phyloP scores from a whole-genome alignment of 2,113 vertebrate species.

The Sporophila hypoxantha region DNA sequence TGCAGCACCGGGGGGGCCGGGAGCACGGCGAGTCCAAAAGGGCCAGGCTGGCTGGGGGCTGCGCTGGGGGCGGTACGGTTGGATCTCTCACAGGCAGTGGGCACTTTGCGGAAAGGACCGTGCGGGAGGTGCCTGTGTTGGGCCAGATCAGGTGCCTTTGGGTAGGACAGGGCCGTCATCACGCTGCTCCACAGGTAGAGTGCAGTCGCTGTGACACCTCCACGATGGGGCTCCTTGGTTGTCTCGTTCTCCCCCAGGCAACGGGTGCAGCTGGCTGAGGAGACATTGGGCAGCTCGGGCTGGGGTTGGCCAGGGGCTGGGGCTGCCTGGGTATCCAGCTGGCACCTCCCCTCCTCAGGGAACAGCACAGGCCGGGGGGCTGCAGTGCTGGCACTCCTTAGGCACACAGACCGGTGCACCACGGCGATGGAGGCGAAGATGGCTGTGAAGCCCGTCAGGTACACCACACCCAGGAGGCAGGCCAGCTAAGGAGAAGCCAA shows the following conservation, averaged over 20 bases:
- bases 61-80: conserved; percentile 63
- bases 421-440: conserved; percentile 77
- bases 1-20: neutral
- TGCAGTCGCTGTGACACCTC: conserved; percentile 40
- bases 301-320: neutral
- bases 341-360: neutral
- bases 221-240: neutral
- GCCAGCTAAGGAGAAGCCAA: conserved; percentile 72
- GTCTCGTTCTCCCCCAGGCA: conserved; percentile 23
- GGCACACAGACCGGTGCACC: conserved; percentile 75
- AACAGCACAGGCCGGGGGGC: neutral
- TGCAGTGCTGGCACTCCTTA: conserved; percentile 26
- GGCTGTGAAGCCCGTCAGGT: conserved; percentile 85
- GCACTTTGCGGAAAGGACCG: conserved; percentile 46
- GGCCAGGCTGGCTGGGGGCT: neutral
- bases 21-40: neutral
- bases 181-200: conserved; percentile 83
- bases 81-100: conserved; percentile 54
- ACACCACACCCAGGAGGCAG: conserved; percentile 86
- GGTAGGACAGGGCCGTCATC: conserved; percentile 73
- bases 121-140: neutral
- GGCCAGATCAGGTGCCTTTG: conserved; percentile 20
- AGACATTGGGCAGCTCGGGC: neutral
- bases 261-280: conserved; percentile 29
- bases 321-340: conserved; percentile 13